A percentile compares a stretch with the other conserved stretches of the same genome.
phyloP scores from a whole-genome alignment of 2,113 vertebrate genomes.

The Nerophis ophidion region DNA sequence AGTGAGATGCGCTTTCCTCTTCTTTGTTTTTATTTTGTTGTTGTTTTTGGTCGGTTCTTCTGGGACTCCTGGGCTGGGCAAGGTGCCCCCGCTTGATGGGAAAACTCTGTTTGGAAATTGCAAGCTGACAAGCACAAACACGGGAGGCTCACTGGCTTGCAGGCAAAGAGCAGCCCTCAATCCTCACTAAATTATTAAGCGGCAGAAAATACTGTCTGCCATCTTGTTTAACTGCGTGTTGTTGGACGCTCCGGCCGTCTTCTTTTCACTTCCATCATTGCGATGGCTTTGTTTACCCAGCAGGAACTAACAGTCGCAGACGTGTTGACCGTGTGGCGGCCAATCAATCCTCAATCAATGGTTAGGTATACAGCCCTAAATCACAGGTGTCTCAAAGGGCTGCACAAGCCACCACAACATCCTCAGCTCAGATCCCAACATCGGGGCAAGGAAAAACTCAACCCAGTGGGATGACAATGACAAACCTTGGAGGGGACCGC shows the following conservation, averaged over 20 bases:
- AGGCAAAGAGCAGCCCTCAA: conserved; percentile 56
- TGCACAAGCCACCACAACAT: no score
- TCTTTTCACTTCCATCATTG: conserved; percentile 25
- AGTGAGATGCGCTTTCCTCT: conserved; percentile 13
- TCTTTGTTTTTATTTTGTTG: conserved; percentile 16
- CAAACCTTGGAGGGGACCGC: no score
- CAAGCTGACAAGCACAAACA: conserved; percentile 48
- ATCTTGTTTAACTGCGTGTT: conserved; percentile 41
- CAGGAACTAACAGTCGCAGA: no score
- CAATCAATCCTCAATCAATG: no score
- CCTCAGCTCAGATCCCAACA: no score
- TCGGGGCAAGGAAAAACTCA: no score
- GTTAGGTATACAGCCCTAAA: no score
- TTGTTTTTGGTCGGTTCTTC: conserved; percentile 9
- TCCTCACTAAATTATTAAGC: conserved; percentile 56
- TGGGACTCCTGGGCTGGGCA: conserved; percentile 38
- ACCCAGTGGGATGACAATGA: no score
- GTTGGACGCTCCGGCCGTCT: conserved; percentile 21
- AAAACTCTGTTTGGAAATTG: conserved; percentile 43
- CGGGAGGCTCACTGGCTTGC: conserved; percentile 24
- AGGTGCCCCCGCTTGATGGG: conserved; percentile 18
- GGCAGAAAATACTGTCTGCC: conserved; percentile 46
- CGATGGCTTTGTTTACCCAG: conserved; percentile 4
- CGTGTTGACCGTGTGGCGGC: background rate
- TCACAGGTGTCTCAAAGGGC: no score